These are phyloP conservation scores for Acromyrmex charruanus DNA, from an alignment of 1,140 invertebrate genomes.

Conservation along the genomic window DNA sequence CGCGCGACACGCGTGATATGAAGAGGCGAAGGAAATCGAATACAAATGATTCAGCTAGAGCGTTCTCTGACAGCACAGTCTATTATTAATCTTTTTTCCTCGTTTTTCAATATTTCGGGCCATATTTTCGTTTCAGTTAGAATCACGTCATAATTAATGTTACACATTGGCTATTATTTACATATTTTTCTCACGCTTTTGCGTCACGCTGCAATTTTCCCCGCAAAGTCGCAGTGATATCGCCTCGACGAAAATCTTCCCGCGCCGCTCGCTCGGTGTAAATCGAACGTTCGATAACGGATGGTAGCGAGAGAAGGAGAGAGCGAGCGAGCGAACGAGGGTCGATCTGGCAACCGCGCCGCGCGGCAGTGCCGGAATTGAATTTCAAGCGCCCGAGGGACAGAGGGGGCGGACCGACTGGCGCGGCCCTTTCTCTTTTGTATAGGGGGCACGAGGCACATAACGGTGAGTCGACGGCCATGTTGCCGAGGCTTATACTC, in stretches of 20 bases:
- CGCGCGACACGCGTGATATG: background rate
- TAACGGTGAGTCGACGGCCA: slow-evolving; percentile 83
- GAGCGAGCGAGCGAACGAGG: background rate
- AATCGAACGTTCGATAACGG: slow-evolving; percentile 72
- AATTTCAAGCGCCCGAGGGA: slow-evolving; percentile 84
- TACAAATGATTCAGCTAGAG: background rate
- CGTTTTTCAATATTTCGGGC: background rate
- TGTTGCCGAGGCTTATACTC: slow-evolving; percentile 77
- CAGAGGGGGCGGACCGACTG: slow-evolving; percentile 75
- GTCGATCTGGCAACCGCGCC: slow-evolving; percentile 73
- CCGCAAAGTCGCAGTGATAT: slow-evolving; percentile 37
- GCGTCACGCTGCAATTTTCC: slow-evolving; percentile 13
- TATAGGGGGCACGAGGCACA: slow-evolving; percentile 83
- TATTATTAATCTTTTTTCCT: background rate
- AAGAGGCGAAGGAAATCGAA: background rate
- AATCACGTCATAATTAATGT: background rate
- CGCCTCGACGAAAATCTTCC: slow-evolving; percentile 56
- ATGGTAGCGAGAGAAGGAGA: slow-evolving; percentile 40
- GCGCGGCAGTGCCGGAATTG: slow-evolving; percentile 80
- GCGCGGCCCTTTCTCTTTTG: slow-evolving; percentile 79
- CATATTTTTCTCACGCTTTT: background rate
- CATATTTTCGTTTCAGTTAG: background rate
- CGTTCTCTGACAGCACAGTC: background rate
- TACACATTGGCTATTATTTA: background rate
- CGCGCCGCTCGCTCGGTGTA: slow-evolving; percentile 50